phyloP scores from a whole-genome alignment of 2,888 invertebrate genomes.

The Myathropa florea region DNA sequence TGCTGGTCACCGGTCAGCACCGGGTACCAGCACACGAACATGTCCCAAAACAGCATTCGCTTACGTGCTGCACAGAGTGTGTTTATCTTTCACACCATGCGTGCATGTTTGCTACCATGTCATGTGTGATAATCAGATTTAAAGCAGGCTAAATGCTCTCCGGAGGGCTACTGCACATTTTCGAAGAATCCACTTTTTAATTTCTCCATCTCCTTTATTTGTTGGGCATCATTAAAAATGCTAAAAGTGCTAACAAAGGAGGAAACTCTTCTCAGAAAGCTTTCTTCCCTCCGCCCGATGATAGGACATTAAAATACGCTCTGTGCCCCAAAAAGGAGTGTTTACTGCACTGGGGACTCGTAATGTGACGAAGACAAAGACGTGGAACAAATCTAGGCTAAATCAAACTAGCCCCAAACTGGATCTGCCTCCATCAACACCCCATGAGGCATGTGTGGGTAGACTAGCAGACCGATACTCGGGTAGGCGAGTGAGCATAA shows the following conservation, averaged over 20 bases:
- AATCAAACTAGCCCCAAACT: background rate
- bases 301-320: slow-evolving; percentile 25
- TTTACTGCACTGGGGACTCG: slow-evolving; percentile 45
- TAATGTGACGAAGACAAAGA: slow-evolving; percentile 32
- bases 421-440: slow-evolving; percentile 36
- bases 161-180: slow-evolving; percentile 28
- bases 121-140: slow-evolving; percentile 55
- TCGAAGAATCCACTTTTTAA: slow-evolving; percentile 23
- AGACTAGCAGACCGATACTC: background rate
- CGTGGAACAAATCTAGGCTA: slow-evolving; percentile 25
- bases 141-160: slow-evolving; percentile 29
- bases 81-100: slow-evolving; percentile 48
- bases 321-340: slow-evolving; percentile 41
- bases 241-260: slow-evolving; percentile 24
- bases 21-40: background rate
- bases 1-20: background rate
- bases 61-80: slow-evolving; percentile 14
- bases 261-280: slow-evolving; percentile 17
- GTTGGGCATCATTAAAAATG: slow-evolving; percentile 25
- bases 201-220: slow-evolving; percentile 12
- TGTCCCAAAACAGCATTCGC: background rate
- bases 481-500: slow-evolving; percentile 14
- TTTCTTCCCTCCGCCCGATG: background rate
- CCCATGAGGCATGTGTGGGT: background rate
- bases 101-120: slow-evolving; percentile 43